Evolutionary conservation across 1,140 invertebrate genomes (phyloP).

Genomic region (Orussus abietinus): DNA sequence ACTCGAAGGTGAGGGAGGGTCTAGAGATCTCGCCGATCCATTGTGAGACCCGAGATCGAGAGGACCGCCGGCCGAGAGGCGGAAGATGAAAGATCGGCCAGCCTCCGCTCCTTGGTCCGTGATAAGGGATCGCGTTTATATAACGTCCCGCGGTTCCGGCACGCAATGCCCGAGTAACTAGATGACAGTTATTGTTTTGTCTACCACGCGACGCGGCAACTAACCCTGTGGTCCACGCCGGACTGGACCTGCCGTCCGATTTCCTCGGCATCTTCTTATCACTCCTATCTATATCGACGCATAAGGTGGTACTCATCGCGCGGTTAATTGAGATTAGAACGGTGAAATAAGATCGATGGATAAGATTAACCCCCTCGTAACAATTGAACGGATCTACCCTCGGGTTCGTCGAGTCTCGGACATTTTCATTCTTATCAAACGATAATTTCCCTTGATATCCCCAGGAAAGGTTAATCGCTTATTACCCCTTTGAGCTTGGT

Average conservation of each 20-base stretch:
- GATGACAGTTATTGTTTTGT: conserved; percentile 33
- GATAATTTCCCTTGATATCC: no score
- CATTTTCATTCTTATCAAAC: no score
- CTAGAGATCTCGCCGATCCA: no score
- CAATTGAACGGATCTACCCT: not conserved
- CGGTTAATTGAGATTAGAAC: no score
- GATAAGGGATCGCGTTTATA: conserved; percentile 32
- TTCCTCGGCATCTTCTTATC: conserved; percentile 4
- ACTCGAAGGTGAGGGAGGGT: conserved; percentile 42
- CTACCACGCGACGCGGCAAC: no score
- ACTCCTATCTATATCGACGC: not conserved
- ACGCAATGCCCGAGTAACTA: conserved; percentile 18
- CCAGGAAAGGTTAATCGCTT: no score
- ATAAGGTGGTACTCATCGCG: no score
- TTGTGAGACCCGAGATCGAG: conserved; percentile 6
- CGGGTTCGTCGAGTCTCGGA: no score
- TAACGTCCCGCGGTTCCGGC: conserved; percentile 20
- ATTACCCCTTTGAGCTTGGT: no score
- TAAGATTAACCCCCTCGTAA: no score
- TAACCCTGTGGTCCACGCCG: not conserved
- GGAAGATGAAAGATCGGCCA: not conserved
- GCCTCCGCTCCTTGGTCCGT: conserved; percentile 14
- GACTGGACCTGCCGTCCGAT: not conserved
- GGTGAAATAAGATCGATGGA: no score
- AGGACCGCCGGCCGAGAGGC: not conserved